Conservation (phyloP, 2,888 invertebrate genomes). For the Glomeris marginata region DNA sequence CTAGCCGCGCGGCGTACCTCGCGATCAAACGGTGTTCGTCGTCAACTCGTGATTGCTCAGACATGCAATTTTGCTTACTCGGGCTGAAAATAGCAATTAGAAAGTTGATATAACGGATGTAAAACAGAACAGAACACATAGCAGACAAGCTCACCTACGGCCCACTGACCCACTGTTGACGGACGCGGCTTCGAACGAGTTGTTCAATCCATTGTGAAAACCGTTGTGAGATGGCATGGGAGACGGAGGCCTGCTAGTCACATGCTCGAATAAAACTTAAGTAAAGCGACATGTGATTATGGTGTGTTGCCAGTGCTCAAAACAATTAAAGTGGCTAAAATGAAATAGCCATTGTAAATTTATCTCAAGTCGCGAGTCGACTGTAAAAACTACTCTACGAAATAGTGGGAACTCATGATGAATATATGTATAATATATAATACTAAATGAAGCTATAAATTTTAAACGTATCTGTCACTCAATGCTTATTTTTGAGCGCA, state of each 20-base stretch:
- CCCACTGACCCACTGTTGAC: conserved; percentile 26
- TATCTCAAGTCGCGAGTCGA: too few relatives aligned
- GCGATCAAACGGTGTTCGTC: conserved; percentile 96
- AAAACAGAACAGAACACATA: conserved; percentile 14
- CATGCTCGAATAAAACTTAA: too few relatives aligned
- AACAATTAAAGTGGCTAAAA: too few relatives aligned
- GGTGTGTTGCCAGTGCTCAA: neutral
- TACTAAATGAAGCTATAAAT: neutral
- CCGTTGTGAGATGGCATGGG: conserved; percentile 88
- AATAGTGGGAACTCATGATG: too few relatives aligned
- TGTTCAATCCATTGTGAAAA: conserved; percentile 51
- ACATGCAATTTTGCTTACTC: conserved; percentile 28
- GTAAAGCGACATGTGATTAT: conserved; percentile 1
- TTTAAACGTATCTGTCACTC: neutral
- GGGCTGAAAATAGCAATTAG: conserved; percentile 22
- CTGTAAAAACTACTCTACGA: too few relatives aligned
- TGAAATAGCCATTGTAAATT: too few relatives aligned
- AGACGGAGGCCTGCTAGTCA: conserved; percentile 58
- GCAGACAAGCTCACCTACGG: conserved; percentile 20
- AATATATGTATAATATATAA: conserved; percentile 1
- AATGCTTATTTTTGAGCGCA: neutral
- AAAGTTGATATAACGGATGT: conserved; percentile 2
- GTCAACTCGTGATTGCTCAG: conserved; percentile 44
- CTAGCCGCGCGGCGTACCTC: conserved; percentile 85
- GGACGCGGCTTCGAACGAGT: conserved; percentile 55